Evolutionary conservation across 2,797 vertebrate genomes (phyloP).

Genomic region (Microchirus variegatus): DNA sequence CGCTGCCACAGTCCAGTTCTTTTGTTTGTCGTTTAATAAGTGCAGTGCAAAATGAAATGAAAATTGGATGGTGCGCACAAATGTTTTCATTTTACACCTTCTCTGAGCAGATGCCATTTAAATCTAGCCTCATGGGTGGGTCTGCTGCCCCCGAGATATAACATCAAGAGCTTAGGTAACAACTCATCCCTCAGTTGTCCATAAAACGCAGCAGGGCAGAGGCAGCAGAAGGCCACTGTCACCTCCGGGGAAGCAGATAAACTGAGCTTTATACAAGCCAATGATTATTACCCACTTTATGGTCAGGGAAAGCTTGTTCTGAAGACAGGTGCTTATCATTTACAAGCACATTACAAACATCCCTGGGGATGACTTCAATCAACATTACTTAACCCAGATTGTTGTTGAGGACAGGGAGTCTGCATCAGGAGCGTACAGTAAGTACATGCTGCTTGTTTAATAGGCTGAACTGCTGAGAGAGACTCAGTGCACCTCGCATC

Average conservation of each 20-base stretch:
- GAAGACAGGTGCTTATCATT: conserved; percentile 58
- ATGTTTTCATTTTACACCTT: not conserved
- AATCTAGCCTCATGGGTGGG: not conserved
- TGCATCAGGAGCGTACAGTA: conserved; percentile 7
- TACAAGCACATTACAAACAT: conserved; percentile 48
- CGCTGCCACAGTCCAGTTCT: too few relatives aligned
- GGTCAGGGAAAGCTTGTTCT: conserved; percentile 21
- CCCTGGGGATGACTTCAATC: conserved; percentile 34
- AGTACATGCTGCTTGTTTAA: conserved; percentile 7
- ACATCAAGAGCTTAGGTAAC: conserved; percentile 8
- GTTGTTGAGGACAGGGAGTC: not conserved
- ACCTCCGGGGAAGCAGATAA: conserved; percentile 36
- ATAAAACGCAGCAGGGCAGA: conserved; percentile 17
- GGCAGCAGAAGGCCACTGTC: conserved; percentile 29
- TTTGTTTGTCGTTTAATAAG: not conserved
- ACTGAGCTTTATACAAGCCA: conserved; percentile 23
- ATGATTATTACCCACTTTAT: conserved; percentile 53
- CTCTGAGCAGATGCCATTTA: conserved; percentile 20
- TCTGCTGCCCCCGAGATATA: conserved; percentile 17
- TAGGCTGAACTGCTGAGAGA: conserved; percentile 30
- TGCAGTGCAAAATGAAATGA: not conserved
- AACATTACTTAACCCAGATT: conserved; percentile 35
- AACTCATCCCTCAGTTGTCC: conserved; percentile 6
- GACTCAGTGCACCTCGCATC: not conserved
- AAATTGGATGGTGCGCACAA: not conserved